These are phyloP conservation scores for Andrena minutula DNA, from an alignment of 2,888 invertebrate genomes.

Conservation along the genomic window DNA sequence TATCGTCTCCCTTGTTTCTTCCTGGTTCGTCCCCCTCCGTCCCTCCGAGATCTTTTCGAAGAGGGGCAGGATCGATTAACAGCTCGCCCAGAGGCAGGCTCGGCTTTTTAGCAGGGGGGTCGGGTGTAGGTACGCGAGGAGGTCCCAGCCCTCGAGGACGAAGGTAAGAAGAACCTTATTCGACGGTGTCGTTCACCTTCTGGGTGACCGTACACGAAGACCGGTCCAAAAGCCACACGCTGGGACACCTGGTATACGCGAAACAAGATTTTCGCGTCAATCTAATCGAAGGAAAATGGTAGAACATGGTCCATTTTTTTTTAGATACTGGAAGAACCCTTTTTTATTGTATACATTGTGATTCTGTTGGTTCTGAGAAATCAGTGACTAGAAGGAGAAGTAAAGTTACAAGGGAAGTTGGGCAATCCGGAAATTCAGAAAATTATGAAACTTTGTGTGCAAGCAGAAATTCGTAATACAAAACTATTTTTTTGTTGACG, in stretches of 20 bases:
- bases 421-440: too few species aligned
- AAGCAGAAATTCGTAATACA: too few species aligned
- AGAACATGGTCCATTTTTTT: neutral
- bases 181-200: slow-evolving; percentile 61
- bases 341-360: too few species aligned
- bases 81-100: slow-evolving; percentile 28
- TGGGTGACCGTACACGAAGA: slow-evolving; percentile 50
- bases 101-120: slow-evolving; percentile 32
- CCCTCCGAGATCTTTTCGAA: neutral
- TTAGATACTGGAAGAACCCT: too few species aligned
- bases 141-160: slow-evolving; percentile 34
- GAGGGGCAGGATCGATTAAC: slow-evolving; percentile 50
- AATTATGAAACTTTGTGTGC: too few species aligned
- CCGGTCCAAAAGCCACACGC: slow-evolving; percentile 49
- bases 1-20: slow-evolving; percentile 4
- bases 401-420: too few species aligned
- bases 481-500: too few species aligned
- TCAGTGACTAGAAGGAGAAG: too few species aligned
- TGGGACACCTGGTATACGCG: slow-evolving; percentile 11
- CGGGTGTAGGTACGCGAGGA: slow-evolving; percentile 19
- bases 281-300: neutral
- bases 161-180: slow-evolving; percentile 40
- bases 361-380: too few species aligned
- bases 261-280: slow-evolving; percentile 14
- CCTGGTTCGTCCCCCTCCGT: neutral